Percentiles rank a stretch among this genome's conserved stretches.
phyloP scores from a whole-genome alignment of 2,888 invertebrate species.

The Apamea epomidion region DNA sequence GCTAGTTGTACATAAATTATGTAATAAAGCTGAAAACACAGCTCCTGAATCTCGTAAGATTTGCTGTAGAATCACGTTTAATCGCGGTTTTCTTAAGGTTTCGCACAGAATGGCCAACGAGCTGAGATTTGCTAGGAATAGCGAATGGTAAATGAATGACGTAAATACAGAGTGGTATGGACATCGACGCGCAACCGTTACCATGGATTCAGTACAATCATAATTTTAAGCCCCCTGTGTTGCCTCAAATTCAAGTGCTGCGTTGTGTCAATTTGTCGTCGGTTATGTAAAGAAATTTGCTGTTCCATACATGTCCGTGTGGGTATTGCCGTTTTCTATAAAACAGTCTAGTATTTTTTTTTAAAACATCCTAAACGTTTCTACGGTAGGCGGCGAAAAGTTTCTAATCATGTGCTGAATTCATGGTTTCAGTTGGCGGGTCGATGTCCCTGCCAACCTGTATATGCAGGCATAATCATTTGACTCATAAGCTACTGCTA shows the following conservation, averaged over 20 bases:
- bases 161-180: neutral
- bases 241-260: too few species aligned
- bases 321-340: neutral
- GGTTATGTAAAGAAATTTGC: neutral
- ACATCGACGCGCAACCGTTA: neutral
- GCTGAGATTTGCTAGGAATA: constrained; percentile 7
- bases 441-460: too few species aligned
- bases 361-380: neutral
- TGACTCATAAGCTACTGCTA: neutral
- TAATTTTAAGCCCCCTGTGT: neutral
- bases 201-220: neutral
- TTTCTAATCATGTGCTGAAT: too few species aligned
- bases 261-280: neutral
- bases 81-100: constrained; percentile 25
- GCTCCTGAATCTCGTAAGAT: constrained; percentile 23
- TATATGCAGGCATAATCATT: neutral
- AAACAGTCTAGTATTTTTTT: neutral
- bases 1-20: constrained; percentile 29
- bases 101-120: neutral
- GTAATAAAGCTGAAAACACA: constrained; percentile 25
- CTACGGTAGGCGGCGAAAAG: neutral
- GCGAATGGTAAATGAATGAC: neutral
- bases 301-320: neutral
- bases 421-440: too few species aligned
- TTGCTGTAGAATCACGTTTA: constrained; percentile 34